Evolutionary conservation across 2,113 vertebrate species (phyloP).

Genomic region (Ophiodon elongatus): DNA sequence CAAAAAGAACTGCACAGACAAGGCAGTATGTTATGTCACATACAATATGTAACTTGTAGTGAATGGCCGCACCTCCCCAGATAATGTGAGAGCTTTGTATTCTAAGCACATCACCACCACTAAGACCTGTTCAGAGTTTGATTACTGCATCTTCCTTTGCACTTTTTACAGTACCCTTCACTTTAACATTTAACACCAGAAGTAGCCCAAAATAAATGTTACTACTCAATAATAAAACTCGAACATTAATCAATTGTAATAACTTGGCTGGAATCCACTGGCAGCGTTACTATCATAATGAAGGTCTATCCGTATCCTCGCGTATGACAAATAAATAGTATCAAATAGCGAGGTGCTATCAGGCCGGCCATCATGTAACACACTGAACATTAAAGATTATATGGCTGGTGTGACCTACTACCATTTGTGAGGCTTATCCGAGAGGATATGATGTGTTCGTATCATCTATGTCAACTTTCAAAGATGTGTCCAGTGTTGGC

Average conservation of each 20-base stretch:
- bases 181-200: background rate
- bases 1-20: background rate
- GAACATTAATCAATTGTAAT: background rate
- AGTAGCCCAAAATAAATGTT: background rate
- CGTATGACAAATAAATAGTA: background rate
- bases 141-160: background rate
- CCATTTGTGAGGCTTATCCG: conserved; percentile 16
- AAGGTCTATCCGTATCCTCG: background rate
- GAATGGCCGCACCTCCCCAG: background rate
- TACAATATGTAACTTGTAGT: background rate
- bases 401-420: conserved; percentile 13
- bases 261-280: background rate
- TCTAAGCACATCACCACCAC: background rate
- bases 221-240: background rate
- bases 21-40: background rate
- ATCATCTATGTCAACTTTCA: background rate
- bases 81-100: background rate
- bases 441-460: conserved; percentile 2
- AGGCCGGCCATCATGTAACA: background rate
- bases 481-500: background rate
- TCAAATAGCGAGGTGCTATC: background rate
- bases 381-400: background rate
- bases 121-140: background rate
- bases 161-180: background rate
- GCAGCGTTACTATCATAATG: background rate